These are phyloP conservation scores for Manis pentadactyla DNA, from an alignment of 2,797 vertebrate genomes.

Conservation along the genomic window DNA sequence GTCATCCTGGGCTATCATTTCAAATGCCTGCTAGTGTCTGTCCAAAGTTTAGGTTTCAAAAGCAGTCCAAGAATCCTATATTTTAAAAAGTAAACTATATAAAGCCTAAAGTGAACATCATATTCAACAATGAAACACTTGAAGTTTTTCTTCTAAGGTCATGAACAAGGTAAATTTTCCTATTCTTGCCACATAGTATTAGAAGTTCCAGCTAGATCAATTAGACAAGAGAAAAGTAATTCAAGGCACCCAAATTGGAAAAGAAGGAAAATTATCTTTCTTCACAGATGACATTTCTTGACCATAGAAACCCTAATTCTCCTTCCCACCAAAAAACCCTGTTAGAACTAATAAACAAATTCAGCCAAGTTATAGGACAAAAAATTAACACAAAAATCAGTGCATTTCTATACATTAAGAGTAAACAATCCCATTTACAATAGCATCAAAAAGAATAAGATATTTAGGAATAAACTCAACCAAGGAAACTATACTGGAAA, in stretches of 20 bases:
- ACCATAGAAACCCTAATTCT: background rate
- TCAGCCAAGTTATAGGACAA: background rate
- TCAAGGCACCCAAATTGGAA: background rate
- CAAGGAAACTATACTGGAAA: background rate
- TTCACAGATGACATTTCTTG: background rate
- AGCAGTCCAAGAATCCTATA: background rate
- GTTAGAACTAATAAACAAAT: background rate
- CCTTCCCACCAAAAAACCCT: background rate
- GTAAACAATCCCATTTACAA: background rate
- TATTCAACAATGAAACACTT: background rate
- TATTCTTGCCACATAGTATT: background rate
- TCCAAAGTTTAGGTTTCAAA: background rate
- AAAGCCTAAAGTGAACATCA: background rate
- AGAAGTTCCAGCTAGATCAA: background rate
- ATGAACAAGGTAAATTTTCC: background rate
- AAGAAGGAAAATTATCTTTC: background rate
- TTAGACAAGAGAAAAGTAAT: background rate
- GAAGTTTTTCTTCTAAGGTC: background rate
- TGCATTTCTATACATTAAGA: background rate
- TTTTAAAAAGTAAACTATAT: background rate
- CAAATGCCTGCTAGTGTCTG: background rate
- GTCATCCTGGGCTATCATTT: background rate
- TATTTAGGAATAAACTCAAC: background rate
- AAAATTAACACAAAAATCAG: background rate
- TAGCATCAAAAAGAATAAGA: background rate